A percentile compares a stretch with the other conserved stretches of the same genome.
Conservation (phyloP, 1,140 invertebrate genomes). For the Nasonia vitripennis region DNA sequence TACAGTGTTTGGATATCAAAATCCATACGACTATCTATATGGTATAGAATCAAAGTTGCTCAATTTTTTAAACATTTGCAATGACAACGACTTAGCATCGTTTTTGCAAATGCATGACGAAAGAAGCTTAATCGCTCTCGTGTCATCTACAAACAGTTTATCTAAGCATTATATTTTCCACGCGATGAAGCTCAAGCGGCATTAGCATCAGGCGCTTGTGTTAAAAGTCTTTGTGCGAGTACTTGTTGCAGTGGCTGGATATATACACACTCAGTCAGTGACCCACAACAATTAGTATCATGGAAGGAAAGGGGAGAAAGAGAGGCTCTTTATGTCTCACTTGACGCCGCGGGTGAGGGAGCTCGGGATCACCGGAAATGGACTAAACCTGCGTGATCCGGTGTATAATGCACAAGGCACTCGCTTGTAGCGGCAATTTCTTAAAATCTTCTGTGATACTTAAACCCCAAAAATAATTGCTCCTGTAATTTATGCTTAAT, state of each 20-base stretch:
- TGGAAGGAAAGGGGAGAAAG: constrained; percentile 55
- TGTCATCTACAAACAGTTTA: too few relatives aligned
- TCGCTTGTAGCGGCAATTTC: constrained; percentile 4
- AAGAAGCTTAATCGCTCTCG: too few relatives aligned
- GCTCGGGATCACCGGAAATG: constrained; percentile 70
- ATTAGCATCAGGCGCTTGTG: background rate
- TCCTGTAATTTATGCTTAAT: constrained; percentile 19
- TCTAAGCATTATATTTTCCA: too few relatives aligned
- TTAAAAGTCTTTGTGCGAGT: background rate
- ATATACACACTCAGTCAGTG: constrained; percentile 64
- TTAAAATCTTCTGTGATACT: constrained; percentile 28
- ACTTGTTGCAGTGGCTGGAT: background rate
- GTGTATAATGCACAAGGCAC: constrained; percentile 46
- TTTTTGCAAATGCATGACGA: too few relatives aligned
- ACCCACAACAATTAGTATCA: constrained; percentile 70
- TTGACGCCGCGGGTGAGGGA: constrained; percentile 55
- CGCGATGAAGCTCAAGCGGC: too few relatives aligned
- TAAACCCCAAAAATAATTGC: constrained; percentile 22
- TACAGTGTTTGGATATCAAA: too few relatives aligned
- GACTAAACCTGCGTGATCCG: constrained; percentile 69
- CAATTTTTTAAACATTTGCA: too few relatives aligned
- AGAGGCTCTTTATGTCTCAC: constrained; percentile 55
- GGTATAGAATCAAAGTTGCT: too few relatives aligned
- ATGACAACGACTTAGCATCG: too few relatives aligned
- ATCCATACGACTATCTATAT: too few relatives aligned